phyloP scores from a whole-genome alignment of 2,888 invertebrate genomes.

The Volucella bombylans region DNA sequence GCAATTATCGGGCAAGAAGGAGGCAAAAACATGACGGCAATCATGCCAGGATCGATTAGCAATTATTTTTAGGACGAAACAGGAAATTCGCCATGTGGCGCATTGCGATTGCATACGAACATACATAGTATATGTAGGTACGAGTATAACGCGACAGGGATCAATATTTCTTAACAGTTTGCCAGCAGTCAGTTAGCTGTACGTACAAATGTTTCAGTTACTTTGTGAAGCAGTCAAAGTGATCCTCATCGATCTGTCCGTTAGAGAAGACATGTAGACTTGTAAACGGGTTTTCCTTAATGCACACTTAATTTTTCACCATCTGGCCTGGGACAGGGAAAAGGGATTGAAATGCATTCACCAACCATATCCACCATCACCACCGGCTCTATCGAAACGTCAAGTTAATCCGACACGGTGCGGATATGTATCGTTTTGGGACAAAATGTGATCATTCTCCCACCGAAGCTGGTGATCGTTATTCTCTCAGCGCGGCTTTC shows the following conservation, averaged over 20 bases:
- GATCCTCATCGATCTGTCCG: constrained; percentile 70
- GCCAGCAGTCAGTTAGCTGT: not conserved
- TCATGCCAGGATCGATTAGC: constrained; percentile 74
- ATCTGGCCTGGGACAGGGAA: constrained; percentile 49
- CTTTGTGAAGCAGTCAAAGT: constrained; percentile 1
- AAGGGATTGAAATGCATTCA: not conserved
- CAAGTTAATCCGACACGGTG: constrained; percentile 66
- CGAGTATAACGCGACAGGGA: constrained; percentile 64
- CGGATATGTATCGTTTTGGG: constrained; percentile 71
- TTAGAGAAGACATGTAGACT: constrained; percentile 40
- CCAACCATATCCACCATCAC: constrained; percentile 14
- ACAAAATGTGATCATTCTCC: constrained; percentile 61
- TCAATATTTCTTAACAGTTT: constrained; percentile 55
- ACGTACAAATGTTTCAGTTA: too few species aligned
- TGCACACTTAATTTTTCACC: constrained; percentile 67
- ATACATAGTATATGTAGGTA: constrained; percentile 39
- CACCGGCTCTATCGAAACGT: not conserved
- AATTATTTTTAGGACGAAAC: constrained; percentile 73
- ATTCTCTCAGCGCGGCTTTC: constrained; percentile 47
- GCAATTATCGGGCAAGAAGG: constrained; percentile 64
- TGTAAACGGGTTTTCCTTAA: constrained; percentile 38
- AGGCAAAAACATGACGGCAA: constrained; percentile 46
- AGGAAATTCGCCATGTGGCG: constrained; percentile 74
- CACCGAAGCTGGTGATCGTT: constrained; percentile 34
- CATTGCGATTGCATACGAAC: constrained; percentile 46